These are phyloP conservation scores for Xylocampa areola DNA, from an alignment of 2,888 invertebrate genomes.

Conservation along the genomic window DNA sequence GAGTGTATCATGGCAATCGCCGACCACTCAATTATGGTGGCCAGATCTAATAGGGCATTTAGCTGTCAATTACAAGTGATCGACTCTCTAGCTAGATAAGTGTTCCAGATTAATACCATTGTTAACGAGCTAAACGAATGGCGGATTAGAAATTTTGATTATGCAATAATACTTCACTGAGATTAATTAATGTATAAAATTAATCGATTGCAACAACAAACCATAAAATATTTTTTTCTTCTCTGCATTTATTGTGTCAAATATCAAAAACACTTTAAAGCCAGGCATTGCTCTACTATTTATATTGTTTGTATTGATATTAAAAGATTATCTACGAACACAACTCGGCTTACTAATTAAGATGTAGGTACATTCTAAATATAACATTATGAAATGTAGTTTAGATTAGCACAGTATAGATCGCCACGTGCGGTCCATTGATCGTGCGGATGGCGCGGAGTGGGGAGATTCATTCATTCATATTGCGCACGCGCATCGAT, in stretches of 20 bases:
- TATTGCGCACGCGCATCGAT: conserved; percentile 78
- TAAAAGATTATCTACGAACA: conserved; percentile 25
- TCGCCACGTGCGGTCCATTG: conserved; percentile 85
- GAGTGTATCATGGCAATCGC: conserved; percentile 64
- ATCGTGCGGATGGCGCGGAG: conserved; percentile 71
- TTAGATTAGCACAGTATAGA: conserved; percentile 72
- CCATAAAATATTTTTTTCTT: conserved; percentile 13
- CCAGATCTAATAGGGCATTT: conserved; percentile 78
- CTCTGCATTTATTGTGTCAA: conserved; percentile 13
- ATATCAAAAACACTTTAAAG: conserved; percentile 32
- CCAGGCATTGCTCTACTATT: conserved; percentile 22
- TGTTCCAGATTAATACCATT: conserved; percentile 61
- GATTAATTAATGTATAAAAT: conserved; percentile 1
- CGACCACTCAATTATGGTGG: conserved; percentile 73
- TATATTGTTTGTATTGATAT: conserved; percentile 27
- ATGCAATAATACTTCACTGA: conserved; percentile 2
- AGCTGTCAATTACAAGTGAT: conserved; percentile 80
- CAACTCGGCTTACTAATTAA: conserved; percentile 30
- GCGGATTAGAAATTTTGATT: conserved; percentile 37
- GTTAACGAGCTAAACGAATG: conserved; percentile 52
- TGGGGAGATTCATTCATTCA: conserved; percentile 83
- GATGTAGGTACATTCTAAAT: conserved; percentile 43
- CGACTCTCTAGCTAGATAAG: conserved; percentile 61
- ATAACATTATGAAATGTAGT: conserved; percentile 45
- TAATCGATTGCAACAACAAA: conserved; percentile 1